Evolutionary conservation across 2,113 vertebrate genomes (phyloP).

Genomic region (Gymnobelideus leadbeateri): DNA sequence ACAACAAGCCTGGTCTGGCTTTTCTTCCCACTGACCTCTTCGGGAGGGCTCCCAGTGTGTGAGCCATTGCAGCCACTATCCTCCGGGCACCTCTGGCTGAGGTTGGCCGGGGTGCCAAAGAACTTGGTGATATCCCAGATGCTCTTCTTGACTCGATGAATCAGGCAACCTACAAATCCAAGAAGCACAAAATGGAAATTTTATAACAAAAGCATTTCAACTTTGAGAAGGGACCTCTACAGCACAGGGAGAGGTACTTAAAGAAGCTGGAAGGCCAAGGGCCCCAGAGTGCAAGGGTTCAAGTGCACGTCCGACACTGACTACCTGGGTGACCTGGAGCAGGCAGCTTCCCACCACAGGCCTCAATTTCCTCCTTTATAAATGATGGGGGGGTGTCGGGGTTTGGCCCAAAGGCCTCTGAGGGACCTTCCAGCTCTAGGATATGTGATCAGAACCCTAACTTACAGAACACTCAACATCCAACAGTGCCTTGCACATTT

Average conservation of each 20-base stretch:
- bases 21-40: constrained; percentile 79
- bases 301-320: background rate
- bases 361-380: background rate
- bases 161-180: constrained; percentile 75
- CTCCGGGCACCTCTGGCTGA: constrained; percentile 47
- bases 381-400: background rate
- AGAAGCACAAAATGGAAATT: constrained; percentile 57
- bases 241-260: background rate
- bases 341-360: background rate
- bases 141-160: constrained; percentile 53
- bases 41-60: constrained; percentile 52
- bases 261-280: background rate
- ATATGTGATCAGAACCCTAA: background rate
- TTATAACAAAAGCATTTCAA: constrained; percentile 1
- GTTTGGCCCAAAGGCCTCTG: background rate
- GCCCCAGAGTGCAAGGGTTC: background rate
- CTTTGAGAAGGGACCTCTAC: constrained; percentile 43
- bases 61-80: constrained; percentile 60
- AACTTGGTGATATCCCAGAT: constrained; percentile 69
- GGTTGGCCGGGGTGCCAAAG: constrained; percentile 67
- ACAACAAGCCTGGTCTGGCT: background rate
- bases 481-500: background rate
- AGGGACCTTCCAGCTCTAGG: background rate
- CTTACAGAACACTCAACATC: background rate
- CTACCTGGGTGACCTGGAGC: background rate